phyloP scores from a whole-genome alignment of 2,888 invertebrate species.

The Horisme vitalbata region DNA sequence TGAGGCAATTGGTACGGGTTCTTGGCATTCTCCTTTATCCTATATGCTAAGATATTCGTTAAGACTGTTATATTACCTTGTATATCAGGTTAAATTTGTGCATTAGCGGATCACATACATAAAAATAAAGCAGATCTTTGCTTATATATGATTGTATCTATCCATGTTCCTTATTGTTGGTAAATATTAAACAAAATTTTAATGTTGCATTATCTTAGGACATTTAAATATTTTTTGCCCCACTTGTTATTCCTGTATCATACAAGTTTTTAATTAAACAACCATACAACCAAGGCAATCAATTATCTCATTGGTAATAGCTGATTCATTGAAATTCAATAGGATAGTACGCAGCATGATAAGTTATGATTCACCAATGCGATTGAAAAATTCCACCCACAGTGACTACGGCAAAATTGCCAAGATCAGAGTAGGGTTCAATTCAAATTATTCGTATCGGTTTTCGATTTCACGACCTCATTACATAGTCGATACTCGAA shows the following conservation, averaged over 20 bases:
- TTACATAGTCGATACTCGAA: background rate
- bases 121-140: too few relatives aligned
- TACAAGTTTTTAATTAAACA: slow-evolving; percentile 1
- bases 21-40: too few relatives aligned
- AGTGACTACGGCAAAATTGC: background rate
- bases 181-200: too few relatives aligned
- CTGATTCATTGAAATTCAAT: slow-evolving; percentile 11
- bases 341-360: background rate
- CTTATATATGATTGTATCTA: too few relatives aligned
- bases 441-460: slow-evolving; percentile 21
- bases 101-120: too few relatives aligned
- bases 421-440: slow-evolving; percentile 11
- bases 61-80: too few relatives aligned
- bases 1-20: too few relatives aligned
- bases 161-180: too few relatives aligned
- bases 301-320: slow-evolving; percentile 7
- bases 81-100: too few relatives aligned
- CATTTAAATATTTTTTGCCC: too few relatives aligned
- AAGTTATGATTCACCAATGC: slow-evolving; percentile 3
- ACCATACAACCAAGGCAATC: slow-evolving; percentile 4
- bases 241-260: background rate
- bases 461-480: slow-evolving; percentile 22
- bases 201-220: too few relatives aligned
- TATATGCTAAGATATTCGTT: too few relatives aligned
- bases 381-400: slow-evolving; percentile 1